Percentiles rank a stretch among this genome's conserved stretches.
Conservation (phyloP, 35 echinoderm and acorn worm species). For the Apostichopus parvimensis region DNA sequence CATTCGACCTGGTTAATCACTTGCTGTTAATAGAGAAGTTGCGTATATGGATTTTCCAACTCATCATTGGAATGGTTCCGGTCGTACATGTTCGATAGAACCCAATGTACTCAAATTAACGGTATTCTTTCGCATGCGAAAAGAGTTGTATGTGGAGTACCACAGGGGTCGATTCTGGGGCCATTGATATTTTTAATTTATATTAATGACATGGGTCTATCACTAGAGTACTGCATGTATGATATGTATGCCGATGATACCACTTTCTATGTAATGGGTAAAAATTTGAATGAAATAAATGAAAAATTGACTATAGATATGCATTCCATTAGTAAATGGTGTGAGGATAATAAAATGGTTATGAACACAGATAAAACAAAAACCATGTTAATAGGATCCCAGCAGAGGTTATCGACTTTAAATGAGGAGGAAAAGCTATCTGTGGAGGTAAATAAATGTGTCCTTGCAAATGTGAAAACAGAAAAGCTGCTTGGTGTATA, state of each 20-base stretch:
- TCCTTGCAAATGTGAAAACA: no score
- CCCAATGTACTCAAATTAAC: background rate
- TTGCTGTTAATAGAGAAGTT: background rate
- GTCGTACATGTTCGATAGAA: background rate
- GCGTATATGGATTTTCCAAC: background rate
- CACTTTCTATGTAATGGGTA: background rate
- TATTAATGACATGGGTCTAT: background rate
- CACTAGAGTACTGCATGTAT: background rate
- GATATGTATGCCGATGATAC: background rate
- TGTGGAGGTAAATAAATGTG: no score
- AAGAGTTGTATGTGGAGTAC: background rate
- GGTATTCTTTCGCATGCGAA: background rate
- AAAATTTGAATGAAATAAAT: background rate
- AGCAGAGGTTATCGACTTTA: background rate
- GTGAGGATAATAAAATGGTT: background rate
- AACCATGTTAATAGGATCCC: background rate
- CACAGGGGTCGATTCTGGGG: background rate
- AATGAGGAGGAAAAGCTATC: no score
- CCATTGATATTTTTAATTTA: background rate
- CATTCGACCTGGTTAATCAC: constrained; percentile 47
- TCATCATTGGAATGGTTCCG: background rate
- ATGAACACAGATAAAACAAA: background rate
- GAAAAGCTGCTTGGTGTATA: no score
- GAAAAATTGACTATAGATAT: background rate
- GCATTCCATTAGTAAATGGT: background rate